Evolutionary conservation across 2,888 invertebrate species (phyloP), one percentile per base, ranked within the genome.

Genomic region (Apotomis betuletana): DNA sequence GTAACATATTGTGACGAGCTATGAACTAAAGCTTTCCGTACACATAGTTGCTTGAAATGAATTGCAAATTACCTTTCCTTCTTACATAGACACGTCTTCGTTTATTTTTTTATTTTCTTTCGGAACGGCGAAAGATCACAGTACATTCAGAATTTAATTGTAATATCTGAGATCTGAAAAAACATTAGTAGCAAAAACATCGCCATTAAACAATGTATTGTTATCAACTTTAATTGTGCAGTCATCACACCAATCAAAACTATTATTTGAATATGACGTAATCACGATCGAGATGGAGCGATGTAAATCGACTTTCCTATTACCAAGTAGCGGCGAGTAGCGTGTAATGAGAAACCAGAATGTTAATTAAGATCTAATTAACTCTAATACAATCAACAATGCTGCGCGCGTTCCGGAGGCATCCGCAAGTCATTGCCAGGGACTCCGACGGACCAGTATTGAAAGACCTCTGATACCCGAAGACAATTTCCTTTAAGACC

Each of bases 341-440:
- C 92, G 91, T 92, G 92, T 92, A 93, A 93, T 93, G 90, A 92
- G 92, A 93, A 92, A 91, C 89, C 90, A 89, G 90, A 92, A 92
- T 91, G 91, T 91, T 93, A 92, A 93, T 92, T 92, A 92, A 91
- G 92, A 91, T 91, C 91, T 91, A 93, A 93, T 93, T 91, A 92
- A 91, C 84, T 92, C 89, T 92, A 93, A 92, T 93, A 92, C 92
- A 93, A 92, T 92, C 92, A 92, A 91, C 91, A 91, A 92, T 90
- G 91, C 89, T 90, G 90, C 90, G 88, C 87, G 90, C 90, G 88
- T 90, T 90, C 86, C 87, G 87, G 87, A 87, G 87, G 89, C 90
- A 88, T 88, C 85, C 86, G 92, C 92, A 92, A 93, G 92, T 93
- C 92, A 93, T 91, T 84, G 82, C 82, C 81, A 86, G 84, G 88